phyloP scores from a whole-genome alignment of 2,797 vertebrate species.

The Lateolabrax maculatus region DNA sequence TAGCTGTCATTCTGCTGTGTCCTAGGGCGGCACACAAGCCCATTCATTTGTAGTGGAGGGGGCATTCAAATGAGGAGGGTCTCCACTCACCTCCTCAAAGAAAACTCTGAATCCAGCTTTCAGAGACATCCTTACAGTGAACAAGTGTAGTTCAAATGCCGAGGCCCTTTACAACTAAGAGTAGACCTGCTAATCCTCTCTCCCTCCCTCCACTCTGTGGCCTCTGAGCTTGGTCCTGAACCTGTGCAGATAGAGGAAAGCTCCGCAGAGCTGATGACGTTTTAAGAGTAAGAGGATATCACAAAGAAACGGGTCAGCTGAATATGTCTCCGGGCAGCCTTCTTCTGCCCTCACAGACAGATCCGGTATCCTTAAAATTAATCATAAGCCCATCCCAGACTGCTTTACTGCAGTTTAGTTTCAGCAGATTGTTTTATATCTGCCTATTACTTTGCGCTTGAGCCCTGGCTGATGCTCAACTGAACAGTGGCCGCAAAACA shows the following conservation, averaged over 20 bases:
- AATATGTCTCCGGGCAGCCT: conserved; percentile 15
- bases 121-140: neutral
- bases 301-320: conserved; percentile 58
- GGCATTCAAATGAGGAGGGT: neutral
- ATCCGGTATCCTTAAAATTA: conserved; percentile 36
- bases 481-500: conserved; percentile 29
- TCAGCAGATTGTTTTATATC: conserved; percentile 47
- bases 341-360: conserved; percentile 21
- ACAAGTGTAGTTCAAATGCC: conserved; percentile 26
- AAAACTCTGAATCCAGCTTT: conserved; percentile 18
- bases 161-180: conserved; percentile 32
- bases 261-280: conserved; percentile 58
- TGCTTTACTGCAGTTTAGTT: conserved; percentile 40
- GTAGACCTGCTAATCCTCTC: conserved; percentile 55
- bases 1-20: conserved; percentile 26
- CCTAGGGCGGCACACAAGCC: conserved; percentile 11
- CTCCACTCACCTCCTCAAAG: neutral
- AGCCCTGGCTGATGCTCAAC: conserved; percentile 36
- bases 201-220: conserved; percentile 31
- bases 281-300: conserved; percentile 71
- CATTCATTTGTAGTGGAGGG: conserved; percentile 7
- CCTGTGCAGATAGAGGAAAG: conserved; percentile 47
- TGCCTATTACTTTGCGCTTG: conserved; percentile 39
- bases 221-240: conserved; percentile 43
- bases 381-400: conserved; percentile 14